Evolutionary conservation across 2,797 vertebrate genomes (phyloP), one percentile per base, ranked within the genome.

Genomic region (Dermochelys coriacea): DNA sequence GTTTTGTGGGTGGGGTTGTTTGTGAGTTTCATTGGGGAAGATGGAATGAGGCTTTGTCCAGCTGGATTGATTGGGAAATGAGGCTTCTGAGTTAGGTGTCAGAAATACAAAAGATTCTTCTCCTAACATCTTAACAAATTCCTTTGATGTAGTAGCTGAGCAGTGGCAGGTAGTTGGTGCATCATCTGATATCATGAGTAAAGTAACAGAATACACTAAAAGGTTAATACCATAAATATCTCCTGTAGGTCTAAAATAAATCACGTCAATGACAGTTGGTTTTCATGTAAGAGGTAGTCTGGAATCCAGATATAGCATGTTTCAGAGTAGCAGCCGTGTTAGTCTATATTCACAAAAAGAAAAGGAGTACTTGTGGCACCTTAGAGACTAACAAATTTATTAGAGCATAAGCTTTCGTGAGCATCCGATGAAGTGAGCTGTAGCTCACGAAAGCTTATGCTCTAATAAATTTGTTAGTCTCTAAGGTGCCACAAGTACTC

Each of bases 131-230:
- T n/a, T n/a, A 81, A 50, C 12, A 50, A 27, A 25, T 2, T 6
- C 6, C 87, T 93, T 84, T 94, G 85, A 93, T 93, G 55, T 68
- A 49, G 77, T 61, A 91, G 89, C 86, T 83, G 88, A 16, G 41
- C 23, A 15, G 45, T 89, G 6, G 10, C 31, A 91, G 93, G 31
- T 61, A 87, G 78, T 12, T 85, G 92, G 91, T 91, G 41, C 82
- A 11, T 59, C 77, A 71, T n/a, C 34, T 54, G 82, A 25, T 85
- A 47, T 80, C 0, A 2, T 78, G 51, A 89, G 71, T 79, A 61
- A 86, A 59, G 18, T 78, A 88, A 93, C 57, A 45, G 23, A 87
- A 89, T 87, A 2, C 0, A 84, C 12, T 50, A 41, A 78, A 86
- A 41, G 54, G 79, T 4, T 87, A 64, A 51, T 64, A 64, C 84